Evolutionary conservation across 2,888 invertebrate genomes (phyloP).

Genomic region (Synergus umbraculus): DNA sequence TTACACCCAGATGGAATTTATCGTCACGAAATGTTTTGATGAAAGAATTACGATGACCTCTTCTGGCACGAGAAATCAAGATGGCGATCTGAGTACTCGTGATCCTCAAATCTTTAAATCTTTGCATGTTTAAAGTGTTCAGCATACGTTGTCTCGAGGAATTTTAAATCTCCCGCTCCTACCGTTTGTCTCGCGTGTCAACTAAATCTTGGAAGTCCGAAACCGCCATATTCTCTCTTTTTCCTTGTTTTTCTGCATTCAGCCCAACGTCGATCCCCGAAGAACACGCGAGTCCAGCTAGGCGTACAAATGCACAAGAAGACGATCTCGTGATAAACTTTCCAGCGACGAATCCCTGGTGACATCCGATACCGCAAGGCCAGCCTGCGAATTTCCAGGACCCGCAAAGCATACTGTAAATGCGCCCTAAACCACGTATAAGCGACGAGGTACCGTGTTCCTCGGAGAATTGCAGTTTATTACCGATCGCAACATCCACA

Average conservation of each 20-base stretch:
- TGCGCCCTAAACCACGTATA: slow-evolving; percentile 21
- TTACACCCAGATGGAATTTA: slow-evolving; percentile 14
- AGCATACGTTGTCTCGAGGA: slow-evolving; percentile 36
- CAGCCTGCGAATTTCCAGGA: slow-evolving; percentile 20
- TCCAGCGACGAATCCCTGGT: slow-evolving; percentile 42
- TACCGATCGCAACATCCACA: slow-evolving; percentile 14
- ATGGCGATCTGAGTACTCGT: slow-evolving; percentile 35
- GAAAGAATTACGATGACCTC: slow-evolving; percentile 33
- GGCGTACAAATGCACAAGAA: slow-evolving; percentile 35
- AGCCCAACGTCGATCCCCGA: slow-evolving; percentile 22
- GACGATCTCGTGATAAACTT: slow-evolving; percentile 46
- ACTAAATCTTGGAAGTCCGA: slow-evolving; percentile 42
- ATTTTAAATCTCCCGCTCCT: slow-evolving; percentile 39
- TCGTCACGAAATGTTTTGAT: slow-evolving; percentile 32
- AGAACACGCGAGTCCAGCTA: slow-evolving; percentile 16
- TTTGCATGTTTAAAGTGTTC: slow-evolving; percentile 34
- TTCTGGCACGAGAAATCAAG: slow-evolving; percentile 37
- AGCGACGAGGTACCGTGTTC: slow-evolving; percentile 23
- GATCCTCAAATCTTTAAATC: slow-evolving; percentile 37
- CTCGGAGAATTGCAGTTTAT: slow-evolving; percentile 28
- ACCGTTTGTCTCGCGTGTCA: slow-evolving; percentile 42
- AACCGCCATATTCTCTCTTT: slow-evolving; percentile 24
- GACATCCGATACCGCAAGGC: slow-evolving; percentile 42
- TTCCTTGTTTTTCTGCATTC: slow-evolving; percentile 6
- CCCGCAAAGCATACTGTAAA: slow-evolving; percentile 23